Evolutionary conservation across 2,797 vertebrate species (phyloP).

Genomic region (Eurystomus glaucurus): DNA sequence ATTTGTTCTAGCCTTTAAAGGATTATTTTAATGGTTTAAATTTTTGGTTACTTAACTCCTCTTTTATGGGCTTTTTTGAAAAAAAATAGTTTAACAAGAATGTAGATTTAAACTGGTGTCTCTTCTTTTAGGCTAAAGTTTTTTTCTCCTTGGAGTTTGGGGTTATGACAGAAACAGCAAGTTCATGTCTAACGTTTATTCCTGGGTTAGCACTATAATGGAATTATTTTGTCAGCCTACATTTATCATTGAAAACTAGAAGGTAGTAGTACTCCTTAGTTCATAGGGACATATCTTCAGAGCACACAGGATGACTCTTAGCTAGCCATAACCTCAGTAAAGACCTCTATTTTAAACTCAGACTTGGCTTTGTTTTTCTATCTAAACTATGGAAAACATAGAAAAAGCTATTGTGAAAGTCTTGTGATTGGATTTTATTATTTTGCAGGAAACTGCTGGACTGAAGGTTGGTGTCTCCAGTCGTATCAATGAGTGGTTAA

Average conservation of each 20-base stretch:
- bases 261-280: neutral
- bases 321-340: neutral
- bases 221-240: neutral
- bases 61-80: accelerated
- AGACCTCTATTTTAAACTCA: neutral
- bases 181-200: neutral
- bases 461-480: conserved; percentile 97
- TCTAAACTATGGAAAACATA: neutral
- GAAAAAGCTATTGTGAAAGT: neutral
- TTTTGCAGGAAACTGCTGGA: conserved; percentile 93
- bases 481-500: conserved; percentile 98
- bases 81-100: neutral
- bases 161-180: neutral
- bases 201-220: neutral
- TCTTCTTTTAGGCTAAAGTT: neutral
- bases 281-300: neutral
- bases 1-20: neutral
- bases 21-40: neutral
- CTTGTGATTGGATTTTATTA: neutral
- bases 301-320: neutral
- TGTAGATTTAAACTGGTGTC: neutral
- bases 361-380: neutral
- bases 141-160: neutral
- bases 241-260: neutral
- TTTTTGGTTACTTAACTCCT: neutral